These are phyloP conservation scores for Pipistrellus pipistrellus DNA, from an alignment of 2,797 vertebrate species.

Conservation along the genomic window DNA sequence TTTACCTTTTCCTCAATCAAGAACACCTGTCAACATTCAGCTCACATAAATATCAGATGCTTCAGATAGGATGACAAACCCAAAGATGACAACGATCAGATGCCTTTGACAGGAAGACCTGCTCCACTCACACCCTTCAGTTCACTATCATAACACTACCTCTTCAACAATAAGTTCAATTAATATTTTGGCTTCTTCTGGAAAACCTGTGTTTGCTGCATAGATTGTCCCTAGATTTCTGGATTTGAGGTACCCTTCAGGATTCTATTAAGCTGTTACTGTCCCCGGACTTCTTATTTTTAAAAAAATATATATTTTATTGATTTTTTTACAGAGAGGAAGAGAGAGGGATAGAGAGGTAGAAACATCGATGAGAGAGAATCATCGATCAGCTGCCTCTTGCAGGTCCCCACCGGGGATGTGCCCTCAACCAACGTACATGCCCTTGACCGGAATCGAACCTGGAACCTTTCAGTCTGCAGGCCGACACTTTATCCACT, in stretches of 20 bases:
- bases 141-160: not conserved
- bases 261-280: not conserved
- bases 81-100: rapidly evolving
- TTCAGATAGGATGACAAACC: not conserved
- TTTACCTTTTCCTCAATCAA: not conserved
- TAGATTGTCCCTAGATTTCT: not conserved
- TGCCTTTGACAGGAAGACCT: not conserved
- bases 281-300: not conserved
- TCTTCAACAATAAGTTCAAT: not conserved
- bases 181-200: not conserved
- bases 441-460: too few species aligned
- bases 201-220: not conserved
- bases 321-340: too few species aligned
- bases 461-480: too few species aligned
- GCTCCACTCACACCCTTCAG: rapidly evolving
- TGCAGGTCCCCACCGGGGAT: too few species aligned
- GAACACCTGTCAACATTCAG: not conserved
- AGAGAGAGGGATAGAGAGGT: too few species aligned
- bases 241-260: not conserved
- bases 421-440: too few species aligned
- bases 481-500: too few species aligned
- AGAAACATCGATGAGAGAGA: too few species aligned
- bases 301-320: too few species aligned
- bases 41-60: not conserved
- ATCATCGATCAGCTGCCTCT: too few species aligned